Evolutionary conservation across 2,797 vertebrate species (phyloP).

Genomic region (Lindbergichthys nudifrons): DNA sequence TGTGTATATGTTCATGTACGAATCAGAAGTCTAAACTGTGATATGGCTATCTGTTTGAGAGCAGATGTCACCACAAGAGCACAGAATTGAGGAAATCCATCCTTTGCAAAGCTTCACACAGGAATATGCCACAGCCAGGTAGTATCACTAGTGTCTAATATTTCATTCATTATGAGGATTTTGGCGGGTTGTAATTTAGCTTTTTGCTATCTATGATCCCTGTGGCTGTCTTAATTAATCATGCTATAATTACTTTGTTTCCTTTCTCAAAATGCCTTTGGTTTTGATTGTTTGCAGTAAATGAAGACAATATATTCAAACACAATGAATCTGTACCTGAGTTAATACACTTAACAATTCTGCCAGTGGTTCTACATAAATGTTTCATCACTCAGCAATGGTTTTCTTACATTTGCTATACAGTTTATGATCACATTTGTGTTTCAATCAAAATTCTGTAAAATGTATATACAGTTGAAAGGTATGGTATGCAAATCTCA

Average conservation of each 20-base stretch:
- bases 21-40: conserved; percentile 31
- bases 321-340: background rate
- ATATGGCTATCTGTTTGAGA: conserved; percentile 24
- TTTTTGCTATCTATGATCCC: background rate
- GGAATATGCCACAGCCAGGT: conserved; percentile 21
- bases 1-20: conserved; percentile 26
- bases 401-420: background rate
- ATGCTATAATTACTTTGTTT: conserved; percentile 1
- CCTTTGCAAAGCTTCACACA: conserved; percentile 13
- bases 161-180: conserved; percentile 32
- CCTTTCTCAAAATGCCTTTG: conserved; percentile 7
- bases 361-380: background rate
- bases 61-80: conserved; percentile 31
- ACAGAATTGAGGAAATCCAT: conserved; percentile 25
- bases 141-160: conserved; percentile 38
- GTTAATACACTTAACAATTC: background rate
- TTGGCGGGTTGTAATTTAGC: conserved; percentile 13
- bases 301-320: background rate
- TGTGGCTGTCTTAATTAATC: background rate
- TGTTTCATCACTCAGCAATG: no score
- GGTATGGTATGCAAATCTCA: background rate
- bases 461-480: background rate
- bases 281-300: background rate
- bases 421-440: conserved; percentile 10
- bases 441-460: conserved; percentile 6